Evolutionary conservation across 2,113 vertebrate species (phyloP), one percentile per base, ranked within the genome.

Genomic region (Triplophysa dalaica): DNA sequence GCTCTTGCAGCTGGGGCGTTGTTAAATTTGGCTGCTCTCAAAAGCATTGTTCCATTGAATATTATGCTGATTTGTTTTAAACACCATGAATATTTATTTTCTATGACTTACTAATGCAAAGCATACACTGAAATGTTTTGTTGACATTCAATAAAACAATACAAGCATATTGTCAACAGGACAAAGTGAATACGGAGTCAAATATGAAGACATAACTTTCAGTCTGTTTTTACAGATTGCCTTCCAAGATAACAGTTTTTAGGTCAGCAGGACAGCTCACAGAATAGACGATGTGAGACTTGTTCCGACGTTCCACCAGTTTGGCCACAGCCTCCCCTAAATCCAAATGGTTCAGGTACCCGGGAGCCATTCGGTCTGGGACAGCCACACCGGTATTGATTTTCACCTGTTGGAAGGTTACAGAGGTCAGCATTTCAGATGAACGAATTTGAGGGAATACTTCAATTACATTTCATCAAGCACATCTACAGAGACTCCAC

Each of bases 281-380:
- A 13, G 83, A 89, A 85, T 91, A 90, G 69, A 94, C 83, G 0
- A 52, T 58, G 85, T 95, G 93, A 1, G 93, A 90, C 8, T 86
- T 50, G 60, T 79, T 87, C 11, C 87, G 84, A 80, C 86, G 89
- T 54, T 94, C 93, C 82, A 95, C 86, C 22, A 94, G 85, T 2
- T 87, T 41, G 41, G 93, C 91, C 8, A 94, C 88, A 0, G 91
- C 92, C 54, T 91, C 87, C 0, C 94, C 94, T 77, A 95, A 89
- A 48, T 94, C 94, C 88, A 94, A 83, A 78, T 94, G 93, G 82
- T 89, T 91, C 68, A 94, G 87, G 81, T 87, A 95, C 0, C 94
- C 93, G 0, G 94, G 93, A 0, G 81, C 87, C 86, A 93, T 77
- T 26, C 87, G 89, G 38, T 94, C 94, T 0, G 91, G 89, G 7